Conservation (phyloP, 2,797 vertebrate species). For the Crocodylus rhombifer region DNA sequence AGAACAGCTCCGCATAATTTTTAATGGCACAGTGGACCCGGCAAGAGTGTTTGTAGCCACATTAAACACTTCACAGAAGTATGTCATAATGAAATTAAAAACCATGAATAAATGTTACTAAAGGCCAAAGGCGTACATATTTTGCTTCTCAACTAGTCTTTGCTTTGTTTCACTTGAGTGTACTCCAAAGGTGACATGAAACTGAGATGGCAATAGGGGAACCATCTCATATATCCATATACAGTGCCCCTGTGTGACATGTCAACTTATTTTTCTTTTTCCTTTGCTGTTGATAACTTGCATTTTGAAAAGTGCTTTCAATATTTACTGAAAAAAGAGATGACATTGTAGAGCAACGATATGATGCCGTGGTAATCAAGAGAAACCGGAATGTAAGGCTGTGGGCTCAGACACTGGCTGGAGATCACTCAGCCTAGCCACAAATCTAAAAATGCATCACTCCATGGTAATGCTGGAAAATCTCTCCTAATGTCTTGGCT, state of each 20-base stretch:
- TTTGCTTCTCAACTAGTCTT: background rate
- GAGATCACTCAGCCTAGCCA: conserved; percentile 74
- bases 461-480: conserved; percentile 69
- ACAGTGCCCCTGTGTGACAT: background rate
- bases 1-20: background rate
- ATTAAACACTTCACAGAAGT: background rate
- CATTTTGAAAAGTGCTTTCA: conserved; percentile 56
- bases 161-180: background rate
- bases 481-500: conserved; percentile 66
- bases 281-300: conserved; percentile 50
- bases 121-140: background rate
- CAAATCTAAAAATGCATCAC: conserved; percentile 74
- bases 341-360: conserved; percentile 51
- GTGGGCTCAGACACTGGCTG: conserved; percentile 64
- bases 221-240: background rate
- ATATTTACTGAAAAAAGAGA: conserved; percentile 35
- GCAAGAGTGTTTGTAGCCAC: background rate
- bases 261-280: conserved; percentile 35
- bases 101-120: background rate
- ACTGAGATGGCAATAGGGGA: background rate
- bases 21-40: background rate
- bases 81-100: conserved; percentile 4
- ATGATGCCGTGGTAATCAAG: conserved; percentile 41
- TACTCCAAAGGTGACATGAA: conserved; percentile 19
- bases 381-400: conserved; percentile 45